Evolutionary conservation across 2,888 invertebrate genomes (phyloP).

Genomic region (Epistrophe grossulariae): DNA sequence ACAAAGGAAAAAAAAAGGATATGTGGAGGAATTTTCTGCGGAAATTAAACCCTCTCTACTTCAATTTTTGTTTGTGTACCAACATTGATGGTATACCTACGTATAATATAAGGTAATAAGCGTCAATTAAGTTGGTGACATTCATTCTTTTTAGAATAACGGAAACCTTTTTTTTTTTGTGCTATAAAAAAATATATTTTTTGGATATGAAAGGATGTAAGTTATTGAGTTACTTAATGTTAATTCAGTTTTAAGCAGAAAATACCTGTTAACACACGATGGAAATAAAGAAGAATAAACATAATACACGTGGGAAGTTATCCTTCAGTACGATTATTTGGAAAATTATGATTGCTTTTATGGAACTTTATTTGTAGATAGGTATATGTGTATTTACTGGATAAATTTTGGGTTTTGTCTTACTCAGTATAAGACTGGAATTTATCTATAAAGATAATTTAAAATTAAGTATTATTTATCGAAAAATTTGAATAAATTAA

Average conservation of each 20-base stretch:
- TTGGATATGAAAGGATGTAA: conserved; percentile 50
- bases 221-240: conserved; percentile 65
- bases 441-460: not conserved
- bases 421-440: not conserved
- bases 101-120: conserved; percentile 51
- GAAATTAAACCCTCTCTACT: conserved; percentile 63
- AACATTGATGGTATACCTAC: not conserved
- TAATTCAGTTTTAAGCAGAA: conserved; percentile 54
- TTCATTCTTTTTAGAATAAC: conserved; percentile 38
- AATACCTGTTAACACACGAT: conserved; percentile 64
- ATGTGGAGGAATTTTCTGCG: conserved; percentile 56
- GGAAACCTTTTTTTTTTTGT: not conserved
- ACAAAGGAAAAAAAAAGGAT: conserved; percentile 8
- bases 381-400: too few relatives aligned
- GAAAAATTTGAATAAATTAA: not conserved
- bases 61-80: not conserved
- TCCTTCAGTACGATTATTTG: not conserved
- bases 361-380: not conserved
- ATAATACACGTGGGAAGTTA: conserved; percentile 4
- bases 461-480: not conserved
- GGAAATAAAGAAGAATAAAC: conserved; percentile 39
- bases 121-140: conserved; percentile 71
- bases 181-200: conserved; percentile 29
- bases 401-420: not conserved
- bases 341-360: not conserved